These are phyloP conservation scores for Neosalanx taihuensis DNA, from an alignment of 2,797 vertebrate species.

Conservation along the genomic window DNA sequence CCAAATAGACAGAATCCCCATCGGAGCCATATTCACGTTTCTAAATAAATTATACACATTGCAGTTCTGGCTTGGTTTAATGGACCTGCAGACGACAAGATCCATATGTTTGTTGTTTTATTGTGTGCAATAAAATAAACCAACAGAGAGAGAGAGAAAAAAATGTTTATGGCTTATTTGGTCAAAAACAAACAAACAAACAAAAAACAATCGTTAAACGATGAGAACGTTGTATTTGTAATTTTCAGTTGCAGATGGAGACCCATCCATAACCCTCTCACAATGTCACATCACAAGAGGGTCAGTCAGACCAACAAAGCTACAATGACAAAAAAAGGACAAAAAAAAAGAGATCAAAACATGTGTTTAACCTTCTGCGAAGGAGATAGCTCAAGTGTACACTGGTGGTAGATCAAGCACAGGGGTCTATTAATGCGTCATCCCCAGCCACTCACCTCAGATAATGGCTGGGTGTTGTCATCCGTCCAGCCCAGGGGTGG, in stretches of 20 bases:
- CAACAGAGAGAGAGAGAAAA: neutral
- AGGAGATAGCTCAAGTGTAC: constrained; percentile 27
- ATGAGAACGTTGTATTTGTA: neutral
- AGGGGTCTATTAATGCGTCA: constrained; percentile 43
- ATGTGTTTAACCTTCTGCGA: no score
- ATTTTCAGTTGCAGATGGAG: neutral
- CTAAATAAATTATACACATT: constrained; percentile 49
- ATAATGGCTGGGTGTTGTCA: constrained; percentile 35
- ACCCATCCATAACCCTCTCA: constrained; percentile 9
- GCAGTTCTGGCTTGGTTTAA: neutral
- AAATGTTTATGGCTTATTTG: no score
- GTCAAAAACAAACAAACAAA: neutral
- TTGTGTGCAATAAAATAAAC: neutral
- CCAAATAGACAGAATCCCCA: constrained; percentile 54
- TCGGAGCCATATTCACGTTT: constrained; percentile 42
- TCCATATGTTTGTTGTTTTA: neutral
- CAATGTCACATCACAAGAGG: neutral
- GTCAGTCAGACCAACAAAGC: no score
- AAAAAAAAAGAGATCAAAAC: no score
- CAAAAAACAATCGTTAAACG: neutral
- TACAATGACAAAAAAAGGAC: no score
- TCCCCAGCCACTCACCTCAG: constrained; percentile 31
- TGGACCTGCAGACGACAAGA: neutral
- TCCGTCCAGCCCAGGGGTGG: constrained; percentile 37
- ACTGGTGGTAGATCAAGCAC: constrained; percentile 26